Conservation (phyloP, 2,888 invertebrate genomes). For the Boloria selene region DNA sequence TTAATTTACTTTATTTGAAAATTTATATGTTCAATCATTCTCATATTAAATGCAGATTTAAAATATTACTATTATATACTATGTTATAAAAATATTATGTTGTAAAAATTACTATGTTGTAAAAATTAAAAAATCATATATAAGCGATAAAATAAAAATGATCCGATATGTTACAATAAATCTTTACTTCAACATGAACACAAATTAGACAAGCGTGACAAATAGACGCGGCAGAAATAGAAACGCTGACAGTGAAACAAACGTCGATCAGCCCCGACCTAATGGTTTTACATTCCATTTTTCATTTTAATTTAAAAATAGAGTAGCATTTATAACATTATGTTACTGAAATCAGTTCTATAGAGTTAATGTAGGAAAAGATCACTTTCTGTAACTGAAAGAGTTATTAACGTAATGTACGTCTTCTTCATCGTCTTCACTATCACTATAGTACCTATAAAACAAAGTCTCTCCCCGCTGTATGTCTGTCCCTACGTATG, state of each 20-base stretch:
- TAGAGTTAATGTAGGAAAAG: constrained; percentile 21
- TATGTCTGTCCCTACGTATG: too few species aligned
- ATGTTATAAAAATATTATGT: too few species aligned
- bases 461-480: too few species aligned
- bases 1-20: too few species aligned
- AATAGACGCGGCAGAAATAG: constrained; percentile 73
- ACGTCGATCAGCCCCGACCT: constrained; percentile 66
- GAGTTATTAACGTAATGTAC: too few species aligned
- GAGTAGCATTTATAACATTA: constrained; percentile 43
- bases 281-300: constrained; percentile 72
- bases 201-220: constrained; percentile 79
- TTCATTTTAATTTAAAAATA: constrained; percentile 77
- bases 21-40: too few species aligned
- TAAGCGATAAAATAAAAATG: constrained; percentile 20
- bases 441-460: too few species aligned
- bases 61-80: too few species aligned
- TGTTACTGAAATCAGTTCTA: constrained; percentile 23
- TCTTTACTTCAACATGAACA: constrained; percentile 71
- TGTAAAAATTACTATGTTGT: too few species aligned
- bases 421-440: too few species aligned
- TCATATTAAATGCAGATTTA: background rate
- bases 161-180: constrained; percentile 57
- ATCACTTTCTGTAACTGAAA: too few species aligned
- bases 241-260: constrained; percentile 72
- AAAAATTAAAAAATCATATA: constrained; percentile 18